A percentile compares a stretch with the other conserved stretches of the same genome.
Conservation (phyloP, 1,140 invertebrate species). For the Harpegnathos saltator region DNA sequence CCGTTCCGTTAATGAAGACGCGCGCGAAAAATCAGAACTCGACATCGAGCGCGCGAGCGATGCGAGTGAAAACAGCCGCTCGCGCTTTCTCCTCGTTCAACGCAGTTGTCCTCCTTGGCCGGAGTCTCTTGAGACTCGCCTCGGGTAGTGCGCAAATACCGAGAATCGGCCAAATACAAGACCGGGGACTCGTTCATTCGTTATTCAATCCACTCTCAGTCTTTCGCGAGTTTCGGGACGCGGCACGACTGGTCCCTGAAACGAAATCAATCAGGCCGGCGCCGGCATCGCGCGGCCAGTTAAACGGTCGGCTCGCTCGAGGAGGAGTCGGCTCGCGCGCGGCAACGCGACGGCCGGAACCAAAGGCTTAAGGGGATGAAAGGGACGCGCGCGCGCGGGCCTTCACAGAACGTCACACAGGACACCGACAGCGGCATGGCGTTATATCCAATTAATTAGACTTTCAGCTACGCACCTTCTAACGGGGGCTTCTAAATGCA, state of each 20-base stretch:
- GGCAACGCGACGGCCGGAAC: neutral
- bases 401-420: constrained; percentile 29
- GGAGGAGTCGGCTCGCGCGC: neutral
- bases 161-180: too few species aligned
- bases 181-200: too few species aligned
- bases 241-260: too few species aligned
- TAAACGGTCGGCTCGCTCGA: constrained; percentile 8
- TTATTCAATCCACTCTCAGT: neutral
- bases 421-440: constrained; percentile 10
- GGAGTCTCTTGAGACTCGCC: too few species aligned
- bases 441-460: constrained; percentile 58
- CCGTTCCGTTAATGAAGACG: neutral
- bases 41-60: neutral
- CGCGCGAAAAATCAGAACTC: neutral
- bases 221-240: too few species aligned
- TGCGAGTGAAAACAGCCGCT: neutral
- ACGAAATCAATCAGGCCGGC: neutral
- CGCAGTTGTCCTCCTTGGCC: neutral
- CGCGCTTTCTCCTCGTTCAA: neutral
- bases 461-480: constrained; percentile 48
- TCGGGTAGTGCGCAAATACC: too few species aligned
- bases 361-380: constrained; percentile 36
- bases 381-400: constrained; percentile 13
- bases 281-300: neutral
- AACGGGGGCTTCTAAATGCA: constrained; percentile 58